A percentile compares a stretch with the other conserved stretches of the same genome.
phyloP scores from a whole-genome alignment of 2,888 invertebrate genomes.

The Trachelus iudaicus region DNA sequence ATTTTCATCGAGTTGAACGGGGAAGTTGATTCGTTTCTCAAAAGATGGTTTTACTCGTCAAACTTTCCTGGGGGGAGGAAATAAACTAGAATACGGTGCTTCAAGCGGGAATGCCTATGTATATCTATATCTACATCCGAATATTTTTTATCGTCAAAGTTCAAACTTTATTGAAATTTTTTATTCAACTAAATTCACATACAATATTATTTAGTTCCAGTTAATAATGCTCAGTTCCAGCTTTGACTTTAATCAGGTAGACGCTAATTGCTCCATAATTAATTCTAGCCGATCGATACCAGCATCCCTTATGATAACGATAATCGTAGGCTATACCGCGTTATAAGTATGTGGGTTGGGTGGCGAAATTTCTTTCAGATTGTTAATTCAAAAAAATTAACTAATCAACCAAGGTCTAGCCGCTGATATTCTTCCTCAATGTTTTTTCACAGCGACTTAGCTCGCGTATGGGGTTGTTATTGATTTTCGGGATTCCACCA shows the following conservation, averaged over 20 bases:
- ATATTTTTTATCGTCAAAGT: not conserved
- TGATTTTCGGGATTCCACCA: not conserved
- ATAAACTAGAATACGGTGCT: not conserved
- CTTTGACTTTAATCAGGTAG: no score
- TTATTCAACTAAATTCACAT: no score
- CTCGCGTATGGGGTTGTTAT: not conserved
- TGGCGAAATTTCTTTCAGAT: no score
- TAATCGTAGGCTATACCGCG: not conserved
- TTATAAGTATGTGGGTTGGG: not conserved
- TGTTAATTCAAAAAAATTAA: not conserved
- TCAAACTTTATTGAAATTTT: not conserved
- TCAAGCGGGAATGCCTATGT: not conserved
- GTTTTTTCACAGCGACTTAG: rapidly evolving
- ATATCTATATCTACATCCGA: not conserved
- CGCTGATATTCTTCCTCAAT: not conserved
- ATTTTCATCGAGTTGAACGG: not conserved
- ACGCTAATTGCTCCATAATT: no score
- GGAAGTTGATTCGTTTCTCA: not conserved
- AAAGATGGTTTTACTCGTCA: not conserved
- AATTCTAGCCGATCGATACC: not conserved
- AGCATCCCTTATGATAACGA: not conserved
- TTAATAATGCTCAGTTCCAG: no score
- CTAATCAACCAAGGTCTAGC: not conserved
- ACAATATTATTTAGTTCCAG: no score
- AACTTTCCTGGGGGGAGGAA: not conserved